Conservation (phyloP, 2,888 invertebrate species). For the Spisula solida region DNA sequence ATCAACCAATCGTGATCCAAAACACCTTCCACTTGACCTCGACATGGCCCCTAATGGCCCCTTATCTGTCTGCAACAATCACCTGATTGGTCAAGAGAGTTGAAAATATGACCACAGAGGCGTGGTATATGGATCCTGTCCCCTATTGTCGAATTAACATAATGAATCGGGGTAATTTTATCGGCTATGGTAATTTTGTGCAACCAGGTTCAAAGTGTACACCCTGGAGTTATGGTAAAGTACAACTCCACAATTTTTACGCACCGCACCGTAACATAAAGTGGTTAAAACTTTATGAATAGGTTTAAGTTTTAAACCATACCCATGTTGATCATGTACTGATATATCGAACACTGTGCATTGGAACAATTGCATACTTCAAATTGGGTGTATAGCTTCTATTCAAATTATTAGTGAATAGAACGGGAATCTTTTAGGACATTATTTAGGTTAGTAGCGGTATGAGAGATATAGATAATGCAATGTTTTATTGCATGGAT, state of each 20-base stretch:
- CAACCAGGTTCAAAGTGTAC: background rate
- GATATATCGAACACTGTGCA: background rate
- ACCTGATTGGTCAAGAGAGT: background rate
- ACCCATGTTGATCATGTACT: background rate
- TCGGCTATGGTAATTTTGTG: background rate
- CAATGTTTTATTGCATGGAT: background rate
- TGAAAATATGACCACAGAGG: background rate
- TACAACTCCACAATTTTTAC: background rate
- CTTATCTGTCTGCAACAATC: background rate
- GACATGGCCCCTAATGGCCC: conserved; percentile 17
- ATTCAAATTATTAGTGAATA: background rate
- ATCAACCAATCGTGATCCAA: background rate
- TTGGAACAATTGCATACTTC: background rate
- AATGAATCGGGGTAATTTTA: background rate
- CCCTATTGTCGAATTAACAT: conserved; percentile 18
- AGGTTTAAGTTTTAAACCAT: conserved; percentile 2
- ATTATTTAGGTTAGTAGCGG: conserved; percentile 2
- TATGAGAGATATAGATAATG: background rate
- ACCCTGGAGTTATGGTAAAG: background rate
- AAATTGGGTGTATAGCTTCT: background rate
- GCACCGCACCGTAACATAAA: background rate
- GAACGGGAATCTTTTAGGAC: background rate
- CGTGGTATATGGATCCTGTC: background rate
- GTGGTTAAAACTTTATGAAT: conserved; percentile 6
- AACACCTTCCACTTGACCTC: background rate